Conservation (phyloP, 2,113 vertebrate species). For the Heterochromis multidens region DNA sequence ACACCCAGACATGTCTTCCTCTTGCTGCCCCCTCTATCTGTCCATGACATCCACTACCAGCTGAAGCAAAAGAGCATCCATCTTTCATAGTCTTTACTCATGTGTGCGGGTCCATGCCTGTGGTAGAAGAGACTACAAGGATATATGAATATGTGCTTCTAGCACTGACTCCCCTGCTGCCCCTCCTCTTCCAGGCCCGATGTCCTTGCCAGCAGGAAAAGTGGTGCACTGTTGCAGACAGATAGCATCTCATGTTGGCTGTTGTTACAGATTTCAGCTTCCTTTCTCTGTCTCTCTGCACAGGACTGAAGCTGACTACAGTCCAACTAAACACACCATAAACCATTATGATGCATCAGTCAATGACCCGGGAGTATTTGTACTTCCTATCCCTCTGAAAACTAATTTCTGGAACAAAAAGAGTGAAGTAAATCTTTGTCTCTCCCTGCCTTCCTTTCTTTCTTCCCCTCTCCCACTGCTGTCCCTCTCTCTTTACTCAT, state of each 20-base stretch:
- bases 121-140: constrained; percentile 9
- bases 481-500: constrained; percentile 58
- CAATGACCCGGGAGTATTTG: neutral
- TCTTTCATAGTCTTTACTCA: constrained; percentile 10
- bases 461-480: neutral
- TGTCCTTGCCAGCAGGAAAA: constrained; percentile 65
- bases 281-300: neutral
- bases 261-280: constrained; percentile 25
- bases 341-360: constrained; percentile 27
- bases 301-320: neutral
- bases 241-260: constrained; percentile 56
- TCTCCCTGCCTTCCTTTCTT: neutral
- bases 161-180: constrained; percentile 1
- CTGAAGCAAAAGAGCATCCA: neutral
- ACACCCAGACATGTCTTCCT: neutral
- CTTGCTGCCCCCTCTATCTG: neutral
- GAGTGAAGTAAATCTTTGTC: constrained; percentile 29
- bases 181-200: constrained; percentile 20
- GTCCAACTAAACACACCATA: neutral
- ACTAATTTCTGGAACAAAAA: constrained; percentile 20
- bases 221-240: constrained; percentile 65
- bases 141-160: constrained; percentile 38
- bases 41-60: neutral
- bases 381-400: neutral
- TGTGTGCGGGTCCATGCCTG: neutral